phyloP scores from a whole-genome alignment of 2,797 vertebrate genomes.

The Hippopotamyrus pictus region DNA sequence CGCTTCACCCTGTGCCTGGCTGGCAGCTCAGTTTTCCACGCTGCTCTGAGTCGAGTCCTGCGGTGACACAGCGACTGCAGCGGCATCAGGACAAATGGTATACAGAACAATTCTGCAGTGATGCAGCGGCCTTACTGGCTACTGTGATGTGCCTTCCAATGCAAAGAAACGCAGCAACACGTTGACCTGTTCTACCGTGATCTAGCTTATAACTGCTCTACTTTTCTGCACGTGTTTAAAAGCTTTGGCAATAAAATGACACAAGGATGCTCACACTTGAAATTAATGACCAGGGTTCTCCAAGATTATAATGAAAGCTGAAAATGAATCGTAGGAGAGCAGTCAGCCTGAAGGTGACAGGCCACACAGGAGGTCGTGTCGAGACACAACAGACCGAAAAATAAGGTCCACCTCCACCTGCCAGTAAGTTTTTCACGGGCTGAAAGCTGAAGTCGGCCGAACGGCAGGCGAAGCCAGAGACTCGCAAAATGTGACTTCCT shows the following conservation, averaged over 20 bases:
- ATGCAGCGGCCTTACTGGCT: neutral
- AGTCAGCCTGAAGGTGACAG: neutral
- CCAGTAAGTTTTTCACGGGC: neutral
- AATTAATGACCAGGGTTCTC: neutral
- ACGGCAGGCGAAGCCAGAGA: neutral
- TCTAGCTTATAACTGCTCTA: neutral
- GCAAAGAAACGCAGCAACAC: neutral
- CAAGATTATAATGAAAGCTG: neutral
- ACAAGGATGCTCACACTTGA: neutral
- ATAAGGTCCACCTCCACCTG: neutral
- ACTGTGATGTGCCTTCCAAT: neutral
- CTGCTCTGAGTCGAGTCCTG: neutral
- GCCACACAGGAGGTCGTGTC: neutral
- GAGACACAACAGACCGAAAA: neutral
- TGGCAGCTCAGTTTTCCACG: neutral
- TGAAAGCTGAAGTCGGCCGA: neutral
- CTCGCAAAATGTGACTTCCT: neutral
- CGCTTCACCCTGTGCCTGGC: neutral
- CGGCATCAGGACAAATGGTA: neutral
- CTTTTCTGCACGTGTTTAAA: neutral
- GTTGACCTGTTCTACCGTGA: neutral
- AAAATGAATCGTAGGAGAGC: neutral
- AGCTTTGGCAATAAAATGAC: neutral
- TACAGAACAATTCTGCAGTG: neutral
- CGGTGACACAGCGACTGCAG: neutral